A percentile compares a stretch with the other conserved stretches of the same genome.
Conservation (phyloP, 1,140 invertebrate genomes). For the Fopius arisanus region DNA sequence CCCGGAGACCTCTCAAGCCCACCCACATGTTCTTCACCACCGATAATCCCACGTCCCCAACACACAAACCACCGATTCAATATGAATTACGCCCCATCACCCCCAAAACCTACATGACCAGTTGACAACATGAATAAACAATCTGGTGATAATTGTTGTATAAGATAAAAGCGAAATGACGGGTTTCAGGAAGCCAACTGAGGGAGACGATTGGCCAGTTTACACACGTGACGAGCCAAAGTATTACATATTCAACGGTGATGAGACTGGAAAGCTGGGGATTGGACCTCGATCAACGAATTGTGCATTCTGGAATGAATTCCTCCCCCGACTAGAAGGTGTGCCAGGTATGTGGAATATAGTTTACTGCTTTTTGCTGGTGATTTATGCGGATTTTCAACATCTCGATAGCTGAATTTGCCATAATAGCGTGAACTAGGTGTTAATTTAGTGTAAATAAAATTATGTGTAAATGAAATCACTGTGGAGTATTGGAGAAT, state of each 20-base stretch:
- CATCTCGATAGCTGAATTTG: too few relatives aligned
- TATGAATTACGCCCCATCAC: too few relatives aligned
- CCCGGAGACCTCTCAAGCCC: too few relatives aligned
- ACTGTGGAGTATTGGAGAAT: too few relatives aligned
- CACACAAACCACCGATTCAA: too few relatives aligned
- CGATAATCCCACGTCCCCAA: too few relatives aligned
- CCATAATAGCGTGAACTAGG: too few relatives aligned
- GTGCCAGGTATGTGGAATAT: slow-evolving; percentile 67
- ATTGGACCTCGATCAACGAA: slow-evolving; percentile 84
- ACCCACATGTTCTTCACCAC: too few relatives aligned
- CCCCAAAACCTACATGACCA: not conserved
- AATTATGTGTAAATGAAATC: too few relatives aligned
- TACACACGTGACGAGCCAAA: slow-evolving; percentile 85
- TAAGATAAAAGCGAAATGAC: not conserved
- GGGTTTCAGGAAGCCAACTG: slow-evolving; percentile 77
- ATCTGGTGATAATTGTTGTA: not conserved
- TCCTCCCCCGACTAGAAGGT: slow-evolving; percentile 84
- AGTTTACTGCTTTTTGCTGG: too few relatives aligned
- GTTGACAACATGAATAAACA: not conserved
- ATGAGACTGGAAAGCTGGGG: slow-evolving; percentile 71
- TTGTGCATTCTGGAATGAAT: slow-evolving; percentile 96
- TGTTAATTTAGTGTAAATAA: too few relatives aligned
- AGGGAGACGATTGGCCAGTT: slow-evolving; percentile 86
- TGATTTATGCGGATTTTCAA: too few relatives aligned
- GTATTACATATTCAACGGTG: slow-evolving; percentile 89